Evolutionary conservation across 2,888 invertebrate genomes (phyloP).

Genomic region (Trissolcus brochymenae): DNA sequence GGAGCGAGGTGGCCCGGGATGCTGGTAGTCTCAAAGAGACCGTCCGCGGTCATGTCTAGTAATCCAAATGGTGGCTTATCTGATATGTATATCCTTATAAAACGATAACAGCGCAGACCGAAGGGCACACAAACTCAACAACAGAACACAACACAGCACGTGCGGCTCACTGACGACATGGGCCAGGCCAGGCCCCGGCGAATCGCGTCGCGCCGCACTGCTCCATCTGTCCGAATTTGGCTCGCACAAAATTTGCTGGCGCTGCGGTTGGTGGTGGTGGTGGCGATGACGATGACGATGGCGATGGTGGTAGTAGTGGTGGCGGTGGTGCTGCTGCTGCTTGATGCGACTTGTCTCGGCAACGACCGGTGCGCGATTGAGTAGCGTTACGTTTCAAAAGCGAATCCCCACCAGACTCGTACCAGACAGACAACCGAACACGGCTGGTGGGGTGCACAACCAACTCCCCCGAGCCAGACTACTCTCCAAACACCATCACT

Average conservation of each 20-base stretch:
- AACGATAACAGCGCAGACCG: too few relatives aligned
- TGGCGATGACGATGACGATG: background rate
- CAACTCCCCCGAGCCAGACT: conserved; percentile 7
- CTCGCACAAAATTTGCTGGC: background rate
- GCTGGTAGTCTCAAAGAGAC: conserved; percentile 75
- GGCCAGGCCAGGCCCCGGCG: conserved; percentile 5
- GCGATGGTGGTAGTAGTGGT: background rate
- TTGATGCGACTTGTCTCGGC: conserved; percentile 8
- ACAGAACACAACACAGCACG: conserved; percentile 15
- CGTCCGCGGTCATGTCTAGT: conserved; percentile 72
- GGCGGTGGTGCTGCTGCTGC: background rate
- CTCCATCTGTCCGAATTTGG: conserved; percentile 3
- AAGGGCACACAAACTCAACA: too few relatives aligned
- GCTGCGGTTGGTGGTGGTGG: background rate
- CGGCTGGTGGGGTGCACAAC: conserved; percentile 5
- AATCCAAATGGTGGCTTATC: conserved; percentile 25
- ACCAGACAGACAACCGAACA: conserved; percentile 26
- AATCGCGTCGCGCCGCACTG: conserved; percentile 13
- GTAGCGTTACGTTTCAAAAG: conserved; percentile 5
- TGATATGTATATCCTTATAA: conserved; percentile 3
- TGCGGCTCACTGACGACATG: conserved; percentile 13
- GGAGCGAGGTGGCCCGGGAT: conserved; percentile 76
- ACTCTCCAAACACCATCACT: too few relatives aligned
- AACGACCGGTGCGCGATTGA: conserved; percentile 31
- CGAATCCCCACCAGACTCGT: conserved; percentile 21